Percentiles rank a stretch among this genome's conserved stretches.
phyloP scores from a whole-genome alignment of 2,113 vertebrate species.

The Clarias gariepinus region DNA sequence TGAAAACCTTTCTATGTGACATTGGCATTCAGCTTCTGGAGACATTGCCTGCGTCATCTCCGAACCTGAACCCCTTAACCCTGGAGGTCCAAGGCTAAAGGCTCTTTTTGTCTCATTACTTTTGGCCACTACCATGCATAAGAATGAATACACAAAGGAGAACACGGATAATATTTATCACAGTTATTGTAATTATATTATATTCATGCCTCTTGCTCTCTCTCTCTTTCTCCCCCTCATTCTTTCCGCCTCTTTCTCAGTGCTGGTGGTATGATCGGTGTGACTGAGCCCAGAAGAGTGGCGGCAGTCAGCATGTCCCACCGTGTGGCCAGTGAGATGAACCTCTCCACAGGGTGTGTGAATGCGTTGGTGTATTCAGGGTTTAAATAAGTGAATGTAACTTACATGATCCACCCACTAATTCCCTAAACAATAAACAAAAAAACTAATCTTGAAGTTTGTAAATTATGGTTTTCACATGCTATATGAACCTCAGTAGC shows the following conservation, averaged over 20 bases:
- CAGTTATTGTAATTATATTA: background rate
- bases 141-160: no score
- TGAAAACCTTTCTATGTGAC: no score
- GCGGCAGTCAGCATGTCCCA: conserved; percentile 95
- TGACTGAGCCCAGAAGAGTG: conserved; percentile 94
- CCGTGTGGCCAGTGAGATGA: conserved; percentile 93
- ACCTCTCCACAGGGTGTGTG: conserved; percentile 81
- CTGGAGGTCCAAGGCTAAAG: no score
- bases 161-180: background rate
- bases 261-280: conserved; percentile 73
- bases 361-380: background rate
- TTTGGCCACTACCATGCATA: no score
- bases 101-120: no score
- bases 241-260: conserved; percentile 60
- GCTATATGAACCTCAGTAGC: background rate
- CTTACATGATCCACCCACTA: background rate
- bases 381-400: background rate
- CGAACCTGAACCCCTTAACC: no score
- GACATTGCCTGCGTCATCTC: no score
- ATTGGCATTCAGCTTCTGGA: no score
- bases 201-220: background rate
- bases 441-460: background rate
- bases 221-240: background rate
- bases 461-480: background rate
- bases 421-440: no score